Base-by-base conservation (phyloP, 2,797 vertebrate species). In the Neosalanx taihuensis region DNA sequence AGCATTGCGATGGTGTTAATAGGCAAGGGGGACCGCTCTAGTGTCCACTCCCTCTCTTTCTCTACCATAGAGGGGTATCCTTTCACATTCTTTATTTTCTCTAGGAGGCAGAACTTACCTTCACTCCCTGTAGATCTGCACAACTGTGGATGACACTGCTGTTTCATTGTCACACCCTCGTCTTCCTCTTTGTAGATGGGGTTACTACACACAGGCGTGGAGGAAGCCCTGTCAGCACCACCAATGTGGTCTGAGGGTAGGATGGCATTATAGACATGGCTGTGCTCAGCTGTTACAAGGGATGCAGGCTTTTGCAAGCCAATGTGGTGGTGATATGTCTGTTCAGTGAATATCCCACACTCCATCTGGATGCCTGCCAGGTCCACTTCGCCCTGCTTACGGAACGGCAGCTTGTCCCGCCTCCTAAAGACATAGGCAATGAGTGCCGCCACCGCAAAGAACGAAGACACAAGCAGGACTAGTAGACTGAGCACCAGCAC, bases 401-500 rank as follows among this genome's bases (percentile, higher is more conserved):
- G 90, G 79, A 96, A 97, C 26, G 96, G 96, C 83, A 97, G 91
- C 88, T 97, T 96, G 91, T 97, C 93, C 65, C 96, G 90, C 64
- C 95, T 88, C 78, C 95, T 92, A 46, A 97, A 88, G 77, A 95
- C 95, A 6, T 96, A 98, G 63, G 95, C 96, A 69, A 96, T 96
- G 46, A 99, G 93, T 23, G 96, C 97, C 0, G 96, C 96, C 0
- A 95, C 94, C 0, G 95, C 94, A 15, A 96, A 98, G 81, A 99
- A 96, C 0, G 96, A 95, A 0, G 95, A 96, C 72, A 99, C 95
- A 29, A 98, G 96, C 79, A 99, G 84, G 72, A 98, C 93, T 71
- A 98, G 91, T 49, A 98, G 93, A 89, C 96, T 98, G 83, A 98
- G 95, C 70, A 98, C 97, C 67, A 98, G 89, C 79, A 98, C 97